Percentiles rank a stretch among this genome's conserved stretches.
Conservation (phyloP, 1,140 invertebrate species). For the Cotesia typhae region DNA sequence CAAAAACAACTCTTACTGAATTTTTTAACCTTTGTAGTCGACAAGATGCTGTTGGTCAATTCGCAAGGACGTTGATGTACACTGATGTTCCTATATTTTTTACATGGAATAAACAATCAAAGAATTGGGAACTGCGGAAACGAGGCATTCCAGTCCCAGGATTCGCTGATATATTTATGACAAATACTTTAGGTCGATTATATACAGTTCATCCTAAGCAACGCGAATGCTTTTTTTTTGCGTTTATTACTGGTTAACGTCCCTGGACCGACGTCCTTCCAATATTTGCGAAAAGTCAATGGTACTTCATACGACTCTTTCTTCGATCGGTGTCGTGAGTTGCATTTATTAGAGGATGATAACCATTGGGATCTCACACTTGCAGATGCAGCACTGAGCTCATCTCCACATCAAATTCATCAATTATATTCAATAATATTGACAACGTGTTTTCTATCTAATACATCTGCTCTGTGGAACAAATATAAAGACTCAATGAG, state of each 20-base stretch:
- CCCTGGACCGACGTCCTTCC: conserved; percentile 62
- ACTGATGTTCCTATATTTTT: conserved; percentile 50
- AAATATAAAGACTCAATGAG: too few species aligned
- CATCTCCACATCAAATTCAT: too few species aligned
- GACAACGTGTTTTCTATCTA: too few species aligned
- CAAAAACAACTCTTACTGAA: conserved; percentile 49
- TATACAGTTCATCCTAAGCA: too few species aligned
- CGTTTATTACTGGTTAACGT: conserved; percentile 61
- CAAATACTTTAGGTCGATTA: too few species aligned
- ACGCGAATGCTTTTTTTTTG: conserved; percentile 60
- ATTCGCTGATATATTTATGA: conserved; percentile 43
- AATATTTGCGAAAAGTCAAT: conserved; percentile 60
- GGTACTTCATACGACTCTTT: conserved; percentile 54
- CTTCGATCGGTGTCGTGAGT: conserved; percentile 54
- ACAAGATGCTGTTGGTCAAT: conserved; percentile 45
- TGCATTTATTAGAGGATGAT: conserved; percentile 57
- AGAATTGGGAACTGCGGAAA: conserved; percentile 54
- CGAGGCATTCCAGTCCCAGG: conserved; percentile 49
- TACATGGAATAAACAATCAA: conserved; percentile 47
- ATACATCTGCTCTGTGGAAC: too few species aligned
- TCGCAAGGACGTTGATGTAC: conserved; percentile 60
- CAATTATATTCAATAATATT: too few species aligned
- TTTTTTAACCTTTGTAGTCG: conserved; percentile 57
- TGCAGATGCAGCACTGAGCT: conserved; percentile 50
- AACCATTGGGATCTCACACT: conserved; percentile 57